Evolutionary conservation across 92 coral and sea anemone genomes (phyloP).

Genomic region (Heteractis magnifica): DNA sequence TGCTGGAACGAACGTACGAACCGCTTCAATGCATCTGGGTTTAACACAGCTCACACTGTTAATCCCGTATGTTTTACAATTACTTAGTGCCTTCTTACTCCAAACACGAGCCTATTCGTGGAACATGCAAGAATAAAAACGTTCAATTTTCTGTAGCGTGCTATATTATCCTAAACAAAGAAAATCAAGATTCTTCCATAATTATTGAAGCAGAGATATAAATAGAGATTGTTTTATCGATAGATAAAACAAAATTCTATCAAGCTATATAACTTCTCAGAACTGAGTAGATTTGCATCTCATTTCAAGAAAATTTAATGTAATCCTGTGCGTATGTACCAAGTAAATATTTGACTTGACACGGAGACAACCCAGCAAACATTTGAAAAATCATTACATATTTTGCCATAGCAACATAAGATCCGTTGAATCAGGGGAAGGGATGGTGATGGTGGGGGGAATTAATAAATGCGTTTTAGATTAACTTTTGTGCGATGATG

Average conservation of each 20-base stretch:
- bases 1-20: background rate
- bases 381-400: background rate
- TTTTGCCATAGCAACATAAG: background rate
- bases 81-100: background rate
- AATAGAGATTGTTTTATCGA: background rate
- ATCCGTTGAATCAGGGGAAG: background rate
- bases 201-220: background rate
- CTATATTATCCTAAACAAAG: no score
- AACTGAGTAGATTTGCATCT: conserved; percentile 1
- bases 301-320: background rate
- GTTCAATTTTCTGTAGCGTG: background rate
- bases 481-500: no score
- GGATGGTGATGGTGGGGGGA: background rate
- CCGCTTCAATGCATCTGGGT: conserved; percentile 2
- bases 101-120: no score
- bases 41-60: background rate
- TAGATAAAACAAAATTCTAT: background rate
- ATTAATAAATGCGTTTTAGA: no score
- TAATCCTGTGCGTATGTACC: background rate
- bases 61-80: background rate
- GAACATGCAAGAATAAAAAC: no score
- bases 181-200: background rate
- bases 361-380: background rate
- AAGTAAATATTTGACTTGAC: background rate
- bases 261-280: background rate